phyloP scores from a whole-genome alignment of 2,113 vertebrate genomes.

The Kryptolebias marmoratus region DNA sequence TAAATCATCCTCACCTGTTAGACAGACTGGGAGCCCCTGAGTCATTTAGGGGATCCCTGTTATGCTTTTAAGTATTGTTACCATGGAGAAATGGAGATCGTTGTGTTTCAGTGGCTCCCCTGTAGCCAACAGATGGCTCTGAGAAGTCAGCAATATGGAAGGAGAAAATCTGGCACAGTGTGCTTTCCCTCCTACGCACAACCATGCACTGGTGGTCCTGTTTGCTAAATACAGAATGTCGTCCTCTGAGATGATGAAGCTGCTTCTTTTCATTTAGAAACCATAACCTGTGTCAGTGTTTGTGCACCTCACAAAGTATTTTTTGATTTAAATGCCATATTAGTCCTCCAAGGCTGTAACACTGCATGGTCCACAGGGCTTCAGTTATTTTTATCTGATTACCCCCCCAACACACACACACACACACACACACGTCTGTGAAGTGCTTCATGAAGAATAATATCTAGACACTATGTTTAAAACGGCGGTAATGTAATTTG shows the following conservation, averaged over 20 bases:
- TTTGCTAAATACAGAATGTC: background rate
- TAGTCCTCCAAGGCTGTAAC: background rate
- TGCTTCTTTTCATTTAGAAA: background rate
- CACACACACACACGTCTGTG: background rate
- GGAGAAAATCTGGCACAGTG: constrained; percentile 26
- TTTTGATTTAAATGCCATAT: background rate
- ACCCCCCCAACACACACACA: background rate
- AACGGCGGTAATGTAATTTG: background rate
- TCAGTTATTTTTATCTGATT: background rate
- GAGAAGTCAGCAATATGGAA: constrained; percentile 42
- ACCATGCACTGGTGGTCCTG: background rate
- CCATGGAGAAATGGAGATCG: constrained; percentile 35
- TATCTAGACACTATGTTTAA: background rate
- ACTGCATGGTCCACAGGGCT: background rate
- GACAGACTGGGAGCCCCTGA: too few relatives aligned
- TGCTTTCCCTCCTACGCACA: constrained; percentile 30
- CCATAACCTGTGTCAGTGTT: background rate
- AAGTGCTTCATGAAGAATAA: background rate
- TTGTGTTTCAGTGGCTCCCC: constrained; percentile 3
- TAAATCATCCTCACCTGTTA: too few relatives aligned
- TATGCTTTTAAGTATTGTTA: constrained; percentile 17
- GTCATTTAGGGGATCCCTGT: background rate
- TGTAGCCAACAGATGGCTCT: constrained; percentile 35
- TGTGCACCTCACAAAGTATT: background rate
- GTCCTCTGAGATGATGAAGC: background rate